Evolutionary conservation across 2,797 vertebrate genomes (phyloP), one percentile per base, ranked within the genome.

Genomic region (Carcharodon carcharias): DNA sequence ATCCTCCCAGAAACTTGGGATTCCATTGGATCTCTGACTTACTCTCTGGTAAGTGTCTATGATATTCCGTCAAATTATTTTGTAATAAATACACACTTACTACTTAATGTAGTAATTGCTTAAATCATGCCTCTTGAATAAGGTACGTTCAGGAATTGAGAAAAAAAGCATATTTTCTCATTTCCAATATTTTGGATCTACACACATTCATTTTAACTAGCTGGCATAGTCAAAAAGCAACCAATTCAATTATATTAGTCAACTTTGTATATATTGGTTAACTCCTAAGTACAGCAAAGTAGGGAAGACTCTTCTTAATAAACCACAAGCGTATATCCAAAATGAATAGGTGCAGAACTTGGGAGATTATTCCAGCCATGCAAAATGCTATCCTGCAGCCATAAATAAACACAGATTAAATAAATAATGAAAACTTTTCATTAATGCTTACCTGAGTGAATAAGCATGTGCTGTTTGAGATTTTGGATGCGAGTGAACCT

Each of bases 401-500:
- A 7, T 80, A 1, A 35, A 56, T 8, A 88, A 45, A 88, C 21
- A 88, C 50, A 23, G 50, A 88, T 18, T 31, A 50, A 58, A 12
- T 3, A 92, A 92, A 31, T 35, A 92, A 92, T 50, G 82, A 92
- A 92, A 58, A n/a, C 58, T 26, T 67, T 11, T 56, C 4, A 71
- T 73, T 28, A 2, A 73, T 69, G n/a, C 96, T 98, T 98, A 99
- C 99, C 99, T 98, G 99, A 99, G 98, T 99, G 99, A 98, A 99
- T 99, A 96, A 99, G 99, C 99, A 99, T 99, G 98, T 99, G 99
- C 97, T 99, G 99, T 97, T 99, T 99, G 96, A 99, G 98, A 97
- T 99, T 99, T 98, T 99, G 99, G 97, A 99, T 99, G 96, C 99
- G 98, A 96, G 99, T 99, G 98, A 99, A 99, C 97, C 99, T 98